Base-by-base conservation (phyloP, 2,797 vertebrate genomes). In the Sebastes miniatus region DNA sequence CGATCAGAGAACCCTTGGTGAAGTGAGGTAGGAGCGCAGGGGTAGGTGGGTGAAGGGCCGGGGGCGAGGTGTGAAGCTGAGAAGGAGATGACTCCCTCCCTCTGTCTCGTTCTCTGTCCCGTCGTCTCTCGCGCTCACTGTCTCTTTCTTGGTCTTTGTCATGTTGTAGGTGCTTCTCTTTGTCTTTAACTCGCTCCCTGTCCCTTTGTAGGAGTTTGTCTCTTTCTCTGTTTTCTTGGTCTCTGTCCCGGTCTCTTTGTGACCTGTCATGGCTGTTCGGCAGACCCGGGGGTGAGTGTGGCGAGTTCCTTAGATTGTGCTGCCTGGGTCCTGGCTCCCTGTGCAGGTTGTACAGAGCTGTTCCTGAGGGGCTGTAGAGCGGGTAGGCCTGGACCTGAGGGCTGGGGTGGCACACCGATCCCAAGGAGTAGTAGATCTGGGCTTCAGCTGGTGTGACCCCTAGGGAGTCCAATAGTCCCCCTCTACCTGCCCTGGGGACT, bases 21-120 rank as follows among this genome's bases (percentile, higher is more conserved):
- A 96, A 96, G 95, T 96, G 95, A 96, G 96, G 96, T 96, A 96
- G 96, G 94, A 96, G 93, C 89, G 94, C 81, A 25, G 92, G 92
- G 77, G 95, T 90, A 70, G 93, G 87, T 31, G 85, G 79, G 52
- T 80, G 85, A 62, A 77, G 84, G 77, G 83, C 80, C 1, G 88
- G 78, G 32, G 90, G 73, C 63, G 86, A 91, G 85, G 85, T 76
- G 77, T 79, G 84, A 83, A 22, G 69, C 24, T 69, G 79, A 69
- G 86, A 88, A 29, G 92, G 92, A 78, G 92, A 94, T 6, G 57
- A 77, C 11, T 90, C 89, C 68, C 81, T 88, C n/a, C 70, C 85
- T 81, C 87, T 76, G 64, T 90, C 90, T 84, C 88, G 76, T 22
- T 86, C 84, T 84, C 90, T 88, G 68, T 92, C 85, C 39, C 83